phyloP scores from a whole-genome alignment of 2,113 vertebrate species.

The Muntiacus muntjak region DNA sequence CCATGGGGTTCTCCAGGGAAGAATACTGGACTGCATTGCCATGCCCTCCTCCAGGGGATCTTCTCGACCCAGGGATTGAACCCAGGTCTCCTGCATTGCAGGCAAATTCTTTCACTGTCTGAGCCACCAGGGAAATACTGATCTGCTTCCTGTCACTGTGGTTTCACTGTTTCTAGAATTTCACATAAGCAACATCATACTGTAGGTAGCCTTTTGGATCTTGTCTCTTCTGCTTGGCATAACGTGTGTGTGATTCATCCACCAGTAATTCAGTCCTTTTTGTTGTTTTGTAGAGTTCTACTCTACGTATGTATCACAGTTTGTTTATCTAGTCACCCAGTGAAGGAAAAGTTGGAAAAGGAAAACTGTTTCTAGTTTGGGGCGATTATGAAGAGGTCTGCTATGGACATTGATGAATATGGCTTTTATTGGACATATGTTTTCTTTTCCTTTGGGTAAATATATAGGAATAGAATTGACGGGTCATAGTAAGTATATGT shows the following conservation, averaged over 20 bases:
- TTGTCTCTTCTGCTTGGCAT: not conserved
- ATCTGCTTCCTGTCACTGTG: not conserved
- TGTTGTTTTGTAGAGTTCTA: not conserved
- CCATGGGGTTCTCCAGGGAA: not conserved
- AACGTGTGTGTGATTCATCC: not conserved
- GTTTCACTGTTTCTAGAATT: not conserved
- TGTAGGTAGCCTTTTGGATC: not conserved
- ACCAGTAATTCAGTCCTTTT: not conserved
- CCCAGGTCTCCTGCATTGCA: not conserved
- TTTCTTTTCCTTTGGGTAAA: not conserved
- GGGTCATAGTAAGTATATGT: not conserved
- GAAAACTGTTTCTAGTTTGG: not conserved
- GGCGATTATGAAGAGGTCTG: not conserved
- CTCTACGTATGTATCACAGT: not conserved
- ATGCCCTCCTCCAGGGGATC: not conserved
- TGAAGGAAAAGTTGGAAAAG: not conserved
- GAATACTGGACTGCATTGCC: not conserved
- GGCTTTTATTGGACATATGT: not conserved
- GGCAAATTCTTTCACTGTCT: not conserved
- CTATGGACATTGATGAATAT: not conserved
- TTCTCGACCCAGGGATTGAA: not conserved
- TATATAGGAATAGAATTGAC: not conserved
- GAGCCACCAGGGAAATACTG: not conserved
- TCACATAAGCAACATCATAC: not conserved
- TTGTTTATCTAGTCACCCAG: not conserved